Evolutionary conservation across 2,888 invertebrate species (phyloP).

Genomic region (Julus scanicus): DNA sequence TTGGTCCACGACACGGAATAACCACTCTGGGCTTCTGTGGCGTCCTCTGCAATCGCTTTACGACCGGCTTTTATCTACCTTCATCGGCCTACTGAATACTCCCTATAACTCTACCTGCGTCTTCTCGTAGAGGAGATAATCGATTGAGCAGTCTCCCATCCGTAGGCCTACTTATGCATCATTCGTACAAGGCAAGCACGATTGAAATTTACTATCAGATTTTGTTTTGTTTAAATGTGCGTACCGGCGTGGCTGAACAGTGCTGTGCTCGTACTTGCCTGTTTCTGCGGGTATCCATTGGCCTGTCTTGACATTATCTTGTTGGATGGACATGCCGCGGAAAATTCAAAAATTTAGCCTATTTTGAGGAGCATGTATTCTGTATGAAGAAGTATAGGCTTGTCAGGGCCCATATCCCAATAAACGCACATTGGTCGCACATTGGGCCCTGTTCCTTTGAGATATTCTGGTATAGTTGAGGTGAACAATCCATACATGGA

Average conservation of each 20-base stretch:
- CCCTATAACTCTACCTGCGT: neutral
- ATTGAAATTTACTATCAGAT: neutral
- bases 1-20: neutral
- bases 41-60: neutral
- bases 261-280: neutral
- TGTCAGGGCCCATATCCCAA: too few relatives aligned
- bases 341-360: too few relatives aligned
- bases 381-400: too few relatives aligned
- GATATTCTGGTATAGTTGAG: too few relatives aligned
- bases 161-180: conserved; percentile 27
- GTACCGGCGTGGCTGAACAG: neutral
- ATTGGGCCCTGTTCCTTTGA: too few relatives aligned
- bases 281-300: too few relatives aligned
- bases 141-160: neutral
- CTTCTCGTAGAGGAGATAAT: conserved; percentile 2
- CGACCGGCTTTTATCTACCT: neutral
- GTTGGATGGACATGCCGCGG: too few relatives aligned
- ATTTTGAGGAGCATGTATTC: too few relatives aligned
- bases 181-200: conserved; percentile 24
- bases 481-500: too few relatives aligned
- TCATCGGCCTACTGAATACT: neutral
- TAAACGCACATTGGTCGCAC: too few relatives aligned
- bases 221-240: neutral
- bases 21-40: neutral
- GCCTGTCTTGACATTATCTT: too few relatives aligned